phyloP scores from a whole-genome alignment of 2,888 invertebrate species.

The Eupithecia exiguata region DNA sequence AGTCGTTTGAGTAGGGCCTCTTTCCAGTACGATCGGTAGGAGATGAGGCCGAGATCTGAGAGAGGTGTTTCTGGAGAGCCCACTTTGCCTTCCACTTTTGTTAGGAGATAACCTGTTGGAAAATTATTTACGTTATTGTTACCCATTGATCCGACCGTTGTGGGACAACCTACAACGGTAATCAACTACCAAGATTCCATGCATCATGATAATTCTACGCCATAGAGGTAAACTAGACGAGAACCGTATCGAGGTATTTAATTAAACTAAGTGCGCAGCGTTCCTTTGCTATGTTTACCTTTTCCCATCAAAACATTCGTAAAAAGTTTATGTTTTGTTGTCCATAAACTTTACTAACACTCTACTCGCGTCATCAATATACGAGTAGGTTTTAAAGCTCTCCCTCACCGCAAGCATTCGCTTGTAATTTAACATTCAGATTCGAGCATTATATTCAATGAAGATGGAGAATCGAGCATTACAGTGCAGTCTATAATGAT shows the following conservation, averaged over 20 bases:
- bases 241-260: neutral
- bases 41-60: slow-evolving; percentile 98
- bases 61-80: slow-evolving; percentile 99
- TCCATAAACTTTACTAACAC: neutral
- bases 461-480: neutral
- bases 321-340: neutral
- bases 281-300: neutral
- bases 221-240: neutral
- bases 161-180: neutral
- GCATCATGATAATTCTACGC: neutral
- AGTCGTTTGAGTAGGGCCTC: slow-evolving; percentile 96
- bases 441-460: neutral
- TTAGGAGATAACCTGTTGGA: slow-evolving; percentile 94
- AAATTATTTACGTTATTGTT: neutral
- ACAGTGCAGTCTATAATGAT: neutral
- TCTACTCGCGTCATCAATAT: neutral
- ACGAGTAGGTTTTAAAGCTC: neutral
- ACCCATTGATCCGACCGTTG: neutral
- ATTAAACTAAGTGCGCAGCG: neutral
- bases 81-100: slow-evolving; percentile 97
- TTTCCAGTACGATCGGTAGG: slow-evolving; percentile 99
- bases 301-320: neutral
- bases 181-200: neutral
- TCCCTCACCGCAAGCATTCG: neutral
- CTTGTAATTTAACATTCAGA: neutral